phyloP scores from a whole-genome alignment of 2,113 vertebrate species.

The Corvus moneduloides region DNA sequence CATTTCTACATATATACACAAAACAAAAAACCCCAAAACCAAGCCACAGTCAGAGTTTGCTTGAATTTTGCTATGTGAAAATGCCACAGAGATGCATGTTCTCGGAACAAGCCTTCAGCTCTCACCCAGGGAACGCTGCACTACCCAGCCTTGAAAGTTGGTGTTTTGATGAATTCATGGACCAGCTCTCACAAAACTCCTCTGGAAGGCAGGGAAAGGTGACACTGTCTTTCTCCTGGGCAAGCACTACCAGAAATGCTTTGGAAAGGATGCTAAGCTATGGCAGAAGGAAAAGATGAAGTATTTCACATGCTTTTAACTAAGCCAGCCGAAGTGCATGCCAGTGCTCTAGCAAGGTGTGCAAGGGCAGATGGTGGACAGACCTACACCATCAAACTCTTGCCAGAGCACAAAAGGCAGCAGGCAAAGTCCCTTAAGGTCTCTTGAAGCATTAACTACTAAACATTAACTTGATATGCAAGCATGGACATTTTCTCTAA shows the following conservation, averaged over 20 bases:
- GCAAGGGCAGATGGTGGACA: neutral
- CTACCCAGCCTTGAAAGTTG: neutral
- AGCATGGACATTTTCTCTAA: neutral
- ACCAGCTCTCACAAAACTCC: neutral
- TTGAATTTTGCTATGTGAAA: neutral
- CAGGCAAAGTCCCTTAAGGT: neutral
- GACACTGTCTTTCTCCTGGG: neutral
- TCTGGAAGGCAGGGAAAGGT: neutral
- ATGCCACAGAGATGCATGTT: neutral
- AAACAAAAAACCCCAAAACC: neutral
- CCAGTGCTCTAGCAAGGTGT: neutral
- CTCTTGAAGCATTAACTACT: neutral
- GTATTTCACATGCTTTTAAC: neutral
- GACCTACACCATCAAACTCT: neutral
- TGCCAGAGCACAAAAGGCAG: neutral
- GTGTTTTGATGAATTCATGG: neutral
- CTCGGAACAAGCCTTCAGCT: neutral
- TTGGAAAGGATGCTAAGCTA: neutral
- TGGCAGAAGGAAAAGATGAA: neutral
- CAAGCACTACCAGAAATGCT: neutral
- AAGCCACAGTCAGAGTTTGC: neutral
- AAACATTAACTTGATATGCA: neutral
- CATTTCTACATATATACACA: neutral
- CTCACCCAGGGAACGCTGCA: neutral
- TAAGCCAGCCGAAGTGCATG: neutral